These are phyloP conservation scores for Fulmarus glacialis DNA, from an alignment of 2,113 vertebrate genomes.

Conservation along the genomic window DNA sequence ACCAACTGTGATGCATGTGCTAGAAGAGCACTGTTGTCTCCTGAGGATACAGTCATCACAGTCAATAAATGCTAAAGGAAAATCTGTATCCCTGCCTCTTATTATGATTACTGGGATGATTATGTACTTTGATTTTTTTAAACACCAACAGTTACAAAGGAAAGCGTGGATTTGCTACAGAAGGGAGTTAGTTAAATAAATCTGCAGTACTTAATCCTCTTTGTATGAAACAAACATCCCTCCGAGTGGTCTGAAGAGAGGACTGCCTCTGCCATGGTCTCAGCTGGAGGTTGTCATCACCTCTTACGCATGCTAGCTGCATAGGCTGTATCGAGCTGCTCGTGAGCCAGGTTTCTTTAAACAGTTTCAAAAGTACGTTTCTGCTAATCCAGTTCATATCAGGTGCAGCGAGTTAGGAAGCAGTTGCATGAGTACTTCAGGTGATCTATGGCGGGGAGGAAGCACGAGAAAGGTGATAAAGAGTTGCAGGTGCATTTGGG, in stretches of 20 bases:
- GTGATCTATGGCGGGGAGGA: not conserved
- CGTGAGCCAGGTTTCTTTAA: not conserved
- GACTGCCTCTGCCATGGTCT: not conserved
- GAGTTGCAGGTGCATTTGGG: conserved; percentile 4
- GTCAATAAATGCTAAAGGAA: not conserved
- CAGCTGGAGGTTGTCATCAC: not conserved
- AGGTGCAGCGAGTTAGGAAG: not conserved
- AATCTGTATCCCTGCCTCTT: not conserved
- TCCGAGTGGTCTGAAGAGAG: not conserved
- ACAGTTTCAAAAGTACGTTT: not conserved
- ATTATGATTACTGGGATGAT: too few relatives aligned
- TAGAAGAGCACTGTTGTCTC: not conserved
- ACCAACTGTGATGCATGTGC: fast-evolving
- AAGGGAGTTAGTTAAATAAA: not conserved
- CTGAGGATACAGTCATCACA: not conserved
- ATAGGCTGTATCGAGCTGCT: not conserved
- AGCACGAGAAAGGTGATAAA: not conserved
- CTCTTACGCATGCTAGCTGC: fast-evolving
- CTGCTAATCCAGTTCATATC: not conserved
- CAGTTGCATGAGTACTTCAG: not conserved
- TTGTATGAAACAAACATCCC: not conserved
- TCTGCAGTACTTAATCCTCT: not conserved
- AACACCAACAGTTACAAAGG: not conserved
- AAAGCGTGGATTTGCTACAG: not conserved
- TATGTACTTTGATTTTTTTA: not conserved